Evolutionary conservation across 2,888 invertebrate species (phyloP).

Genomic region (Ceramica pisi): DNA sequence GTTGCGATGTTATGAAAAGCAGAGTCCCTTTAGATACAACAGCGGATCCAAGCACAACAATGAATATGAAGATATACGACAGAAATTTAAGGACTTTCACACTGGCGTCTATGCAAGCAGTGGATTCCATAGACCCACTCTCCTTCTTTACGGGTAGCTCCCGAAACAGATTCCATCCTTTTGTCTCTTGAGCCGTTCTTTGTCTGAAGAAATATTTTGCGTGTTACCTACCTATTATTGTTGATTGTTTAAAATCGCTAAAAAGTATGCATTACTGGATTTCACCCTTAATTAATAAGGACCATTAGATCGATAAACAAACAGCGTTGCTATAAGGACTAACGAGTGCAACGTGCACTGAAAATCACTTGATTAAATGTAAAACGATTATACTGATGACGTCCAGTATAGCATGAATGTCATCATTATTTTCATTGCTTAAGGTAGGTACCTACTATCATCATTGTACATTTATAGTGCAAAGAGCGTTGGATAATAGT

Average conservation of each 20-base stretch:
- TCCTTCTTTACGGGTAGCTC: conserved; percentile 93
- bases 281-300: background rate
- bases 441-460: too few species aligned
- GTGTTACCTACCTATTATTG: background rate
- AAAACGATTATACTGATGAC: conserved; percentile 13
- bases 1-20: conserved; percentile 94
- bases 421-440: background rate
- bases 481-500: background rate
- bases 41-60: conserved; percentile 92
- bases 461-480: background rate
- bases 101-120: conserved; percentile 91
- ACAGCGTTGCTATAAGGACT: background rate
- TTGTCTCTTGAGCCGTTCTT: conserved; percentile 89
- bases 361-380: conserved; percentile 1
- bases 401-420: background rate
- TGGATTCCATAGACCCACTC: conserved; percentile 92
- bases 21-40: conserved; percentile 94
- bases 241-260: background rate
- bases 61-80: conserved; percentile 93
- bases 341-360: background rate
- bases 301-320: background rate
- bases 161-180: conserved; percentile 95
- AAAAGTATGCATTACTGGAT: background rate
- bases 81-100: conserved; percentile 92
- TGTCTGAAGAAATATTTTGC: conserved; percentile 77